Evolutionary conservation across 23 tunicate genomes (phyloP), one percentile per base, ranked within the genome.

Genomic region (Halocynthia roretzi): DNA sequence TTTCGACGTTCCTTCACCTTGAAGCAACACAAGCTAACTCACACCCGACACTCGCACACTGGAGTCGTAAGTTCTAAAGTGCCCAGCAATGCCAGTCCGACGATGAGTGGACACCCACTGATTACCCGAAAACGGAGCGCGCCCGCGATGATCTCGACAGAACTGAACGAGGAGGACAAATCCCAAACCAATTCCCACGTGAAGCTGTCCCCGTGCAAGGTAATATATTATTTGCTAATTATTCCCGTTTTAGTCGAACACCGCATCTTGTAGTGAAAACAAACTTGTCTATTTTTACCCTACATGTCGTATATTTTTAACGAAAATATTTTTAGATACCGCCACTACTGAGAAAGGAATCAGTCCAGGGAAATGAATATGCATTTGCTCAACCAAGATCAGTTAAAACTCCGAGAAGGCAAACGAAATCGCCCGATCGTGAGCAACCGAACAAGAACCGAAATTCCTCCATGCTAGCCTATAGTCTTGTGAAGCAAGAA

Each of bases 1-100:
- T 93, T 93, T 68, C 67, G 98, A n/a, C 85, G 98, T 6, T 77
- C 87, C 12, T 93, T 93, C 82, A 93, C 98, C 8, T 79, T 93
- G 54, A 93, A 93, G 68, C 98, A 93, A 67, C 98, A 93, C 75
- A 86, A 86, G 52, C 62, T 83, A 44, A 87, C 80, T 20, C 98
- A 93, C 68, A 23, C 63, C 54, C 82, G 75, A 67, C 61, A 61
- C 18, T 66, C 72, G 10, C 10, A 17, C 22, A 20, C 19, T 12
- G 74, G 31, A 22, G 2, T 22, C 72, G 75, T 12, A 12, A 31
- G 44, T 31, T 31, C 44, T 31, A 31, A 17, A 17, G 71, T 50
- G 21, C 11, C 71, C 15, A 4, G 2, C 22, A 17, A 67, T 19
- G 40, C 21, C 21, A 67, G 21, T 19, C 12, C 23, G 15, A 31